Percentiles rank a stretch among this genome's conserved stretches.
These are phyloP conservation scores for Altica lythri DNA, from an alignment of 2,888 invertebrate species.

Conservation along the genomic window DNA sequence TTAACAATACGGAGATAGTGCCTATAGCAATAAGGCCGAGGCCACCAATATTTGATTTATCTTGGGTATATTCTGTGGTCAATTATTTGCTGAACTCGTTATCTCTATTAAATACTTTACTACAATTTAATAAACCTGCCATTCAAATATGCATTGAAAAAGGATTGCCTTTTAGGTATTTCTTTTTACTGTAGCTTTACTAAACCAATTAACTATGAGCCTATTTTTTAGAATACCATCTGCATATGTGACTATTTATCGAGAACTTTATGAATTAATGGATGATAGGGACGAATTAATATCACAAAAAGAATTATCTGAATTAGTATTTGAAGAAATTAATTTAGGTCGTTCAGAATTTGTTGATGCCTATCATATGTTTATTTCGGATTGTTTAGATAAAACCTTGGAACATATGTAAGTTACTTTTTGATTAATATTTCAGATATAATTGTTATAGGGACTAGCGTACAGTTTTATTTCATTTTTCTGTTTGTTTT, in stretches of 20 bases:
- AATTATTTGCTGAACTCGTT: slow-evolving; percentile 49
- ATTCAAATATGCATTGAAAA: slow-evolving; percentile 44
- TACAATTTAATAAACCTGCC: slow-evolving; percentile 47
- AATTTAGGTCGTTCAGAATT: slow-evolving; percentile 50
- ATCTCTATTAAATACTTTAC: slow-evolving; percentile 44
- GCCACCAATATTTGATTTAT: slow-evolving; percentile 48
- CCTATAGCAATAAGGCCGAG: slow-evolving; percentile 47
- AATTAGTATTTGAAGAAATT: slow-evolving; percentile 47
- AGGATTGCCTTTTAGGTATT: slow-evolving; percentile 55
- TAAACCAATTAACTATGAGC: too few relatives aligned
- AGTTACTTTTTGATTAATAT: slow-evolving; percentile 32
- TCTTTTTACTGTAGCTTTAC: too few relatives aligned
- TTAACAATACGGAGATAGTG: slow-evolving; percentile 43
- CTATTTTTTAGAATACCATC: slow-evolving; percentile 70
- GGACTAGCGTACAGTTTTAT: too few relatives aligned
- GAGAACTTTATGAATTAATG: slow-evolving; percentile 67
- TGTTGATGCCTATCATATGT: slow-evolving; percentile 49
- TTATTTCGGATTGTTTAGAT: slow-evolving; percentile 49
- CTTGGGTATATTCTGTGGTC: slow-evolving; percentile 52
- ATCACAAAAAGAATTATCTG: slow-evolving; percentile 40
- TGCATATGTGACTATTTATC: slow-evolving; percentile 77
- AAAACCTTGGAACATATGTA: slow-evolving; percentile 49
- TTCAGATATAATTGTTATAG: neutral
- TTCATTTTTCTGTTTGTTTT: too few relatives aligned
- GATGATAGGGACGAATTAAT: slow-evolving; percentile 43